Conservation (phyloP, 2,888 invertebrate genomes). For the Lumbricus terrestris region DNA sequence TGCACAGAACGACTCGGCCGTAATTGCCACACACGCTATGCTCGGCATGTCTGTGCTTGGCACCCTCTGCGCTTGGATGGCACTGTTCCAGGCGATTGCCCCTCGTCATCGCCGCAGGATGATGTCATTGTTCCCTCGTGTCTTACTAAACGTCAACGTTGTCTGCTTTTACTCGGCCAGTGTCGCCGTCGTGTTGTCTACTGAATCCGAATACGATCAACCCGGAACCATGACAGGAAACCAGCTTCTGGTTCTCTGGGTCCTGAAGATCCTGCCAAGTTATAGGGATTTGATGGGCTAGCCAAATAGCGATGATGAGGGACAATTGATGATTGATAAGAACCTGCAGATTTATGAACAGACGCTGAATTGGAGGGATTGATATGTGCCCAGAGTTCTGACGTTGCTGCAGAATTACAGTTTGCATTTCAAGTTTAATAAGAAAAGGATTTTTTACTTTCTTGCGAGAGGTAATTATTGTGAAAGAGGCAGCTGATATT, state of each 20-base stretch:
- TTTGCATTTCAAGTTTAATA: not conserved
- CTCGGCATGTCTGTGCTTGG: conserved; percentile 39
- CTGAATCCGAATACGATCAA: not conserved
- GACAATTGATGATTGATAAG: no score
- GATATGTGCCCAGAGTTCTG: not conserved
- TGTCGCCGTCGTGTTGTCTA: not conserved
- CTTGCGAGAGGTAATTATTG: not conserved
- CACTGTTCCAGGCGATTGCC: conserved; percentile 33
- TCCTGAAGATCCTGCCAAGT: not conserved
- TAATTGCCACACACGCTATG: conserved; percentile 33
- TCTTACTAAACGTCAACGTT: not conserved
- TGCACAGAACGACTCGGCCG: conserved; percentile 28
- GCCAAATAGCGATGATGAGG: not conserved
- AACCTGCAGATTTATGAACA: not conserved
- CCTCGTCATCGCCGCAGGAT: conserved; percentile 20
- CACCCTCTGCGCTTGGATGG: conserved; percentile 35
- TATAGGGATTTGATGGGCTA: not conserved
- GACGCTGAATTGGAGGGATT: not conserved
- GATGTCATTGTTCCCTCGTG: not conserved
- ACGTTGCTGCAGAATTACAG: not conserved
- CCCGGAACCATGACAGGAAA: not conserved
- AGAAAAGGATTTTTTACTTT: not conserved
- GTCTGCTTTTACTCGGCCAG: not conserved
- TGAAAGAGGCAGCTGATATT: no score
- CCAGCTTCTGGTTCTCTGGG: not conserved